These are phyloP conservation scores for Eristalis tenax DNA, from an alignment of 2,888 invertebrate genomes.

Conservation along the genomic window DNA sequence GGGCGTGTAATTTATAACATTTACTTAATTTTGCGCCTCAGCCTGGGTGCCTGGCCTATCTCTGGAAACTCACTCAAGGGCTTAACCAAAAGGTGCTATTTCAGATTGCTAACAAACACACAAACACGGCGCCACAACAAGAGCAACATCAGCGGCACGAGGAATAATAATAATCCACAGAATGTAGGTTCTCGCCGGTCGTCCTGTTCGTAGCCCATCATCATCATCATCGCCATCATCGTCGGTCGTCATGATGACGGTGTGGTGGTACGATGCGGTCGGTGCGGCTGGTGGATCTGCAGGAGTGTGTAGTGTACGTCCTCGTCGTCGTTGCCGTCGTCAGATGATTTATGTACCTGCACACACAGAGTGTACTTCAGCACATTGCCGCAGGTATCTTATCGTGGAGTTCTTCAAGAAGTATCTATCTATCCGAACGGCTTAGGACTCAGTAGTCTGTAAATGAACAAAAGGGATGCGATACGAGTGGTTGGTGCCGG, in stretches of 20 bases:
- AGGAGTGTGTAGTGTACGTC: neutral
- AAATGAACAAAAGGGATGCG: neutral
- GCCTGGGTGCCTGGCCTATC: neutral
- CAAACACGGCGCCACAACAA: constrained; percentile 3
- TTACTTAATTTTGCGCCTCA: constrained; percentile 52
- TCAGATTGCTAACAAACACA: constrained; percentile 56
- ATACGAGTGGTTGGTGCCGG: neutral
- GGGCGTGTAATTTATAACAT: constrained; percentile 60
- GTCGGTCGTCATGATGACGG: constrained; percentile 28
- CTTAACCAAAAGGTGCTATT: constrained; percentile 62
- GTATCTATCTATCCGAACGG: constrained; percentile 49
- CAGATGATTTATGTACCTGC: constrained; percentile 71
- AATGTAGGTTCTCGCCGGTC: constrained; percentile 32
- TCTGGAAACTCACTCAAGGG: constrained; percentile 41
- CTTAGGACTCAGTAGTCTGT: neutral
- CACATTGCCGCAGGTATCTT: constrained; percentile 69
- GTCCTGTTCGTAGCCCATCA: constrained; percentile 21
- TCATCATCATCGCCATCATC: constrained; percentile 23
- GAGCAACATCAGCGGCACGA: constrained; percentile 14
- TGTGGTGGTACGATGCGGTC: neutral
- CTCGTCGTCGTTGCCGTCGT: constrained; percentile 35
- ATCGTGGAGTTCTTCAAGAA: constrained; percentile 45
- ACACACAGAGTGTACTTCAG: constrained; percentile 66
- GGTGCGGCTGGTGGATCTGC: neutral
- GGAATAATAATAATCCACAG: constrained; percentile 59